phyloP scores from a whole-genome alignment of 2,113 vertebrate genomes.

The Nothobranchius furzeri region DNA sequence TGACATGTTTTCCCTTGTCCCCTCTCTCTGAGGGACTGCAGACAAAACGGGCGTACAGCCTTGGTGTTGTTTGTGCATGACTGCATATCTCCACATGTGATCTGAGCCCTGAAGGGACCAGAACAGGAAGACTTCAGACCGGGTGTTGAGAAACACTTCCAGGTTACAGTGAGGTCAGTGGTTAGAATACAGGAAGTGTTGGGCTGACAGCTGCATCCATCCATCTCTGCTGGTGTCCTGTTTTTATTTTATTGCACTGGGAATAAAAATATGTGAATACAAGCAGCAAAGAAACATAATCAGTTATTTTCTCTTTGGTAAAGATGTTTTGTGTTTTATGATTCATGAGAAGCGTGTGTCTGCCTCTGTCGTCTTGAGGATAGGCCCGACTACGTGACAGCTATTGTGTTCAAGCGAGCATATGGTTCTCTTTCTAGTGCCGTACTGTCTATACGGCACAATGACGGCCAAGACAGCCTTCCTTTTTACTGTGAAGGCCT shows the following conservation, averaged over 20 bases:
- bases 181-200: constrained; percentile 55
- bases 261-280: constrained; percentile 19
- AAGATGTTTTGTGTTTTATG: neutral
- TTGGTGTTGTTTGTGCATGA: constrained; percentile 17
- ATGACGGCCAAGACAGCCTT: constrained; percentile 72
- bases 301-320: neutral
- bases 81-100: constrained; percentile 6
- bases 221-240: constrained; percentile 52
- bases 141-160: constrained; percentile 71
- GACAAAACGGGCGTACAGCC: constrained; percentile 23
- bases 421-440: constrained; percentile 75
- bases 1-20: constrained; percentile 31
- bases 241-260: constrained; percentile 47
- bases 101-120: constrained; percentile 41
- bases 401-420: constrained; percentile 69
- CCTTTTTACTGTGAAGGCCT: constrained; percentile 68
- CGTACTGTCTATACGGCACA: constrained; percentile 67
- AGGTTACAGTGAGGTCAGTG: constrained; percentile 56
- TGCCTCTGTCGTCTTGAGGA: constrained; percentile 64
- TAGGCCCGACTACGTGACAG: constrained; percentile 33
- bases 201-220: constrained; percentile 59
- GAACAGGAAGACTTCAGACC: constrained; percentile 57
- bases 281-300: constrained; percentile 5
- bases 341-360: neutral
- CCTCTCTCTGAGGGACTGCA: constrained; percentile 11